Evolutionary conservation across 2,888 invertebrate genomes (phyloP), one percentile per base, ranked within the genome.

Genomic region (Thalpophila matura): DNA sequence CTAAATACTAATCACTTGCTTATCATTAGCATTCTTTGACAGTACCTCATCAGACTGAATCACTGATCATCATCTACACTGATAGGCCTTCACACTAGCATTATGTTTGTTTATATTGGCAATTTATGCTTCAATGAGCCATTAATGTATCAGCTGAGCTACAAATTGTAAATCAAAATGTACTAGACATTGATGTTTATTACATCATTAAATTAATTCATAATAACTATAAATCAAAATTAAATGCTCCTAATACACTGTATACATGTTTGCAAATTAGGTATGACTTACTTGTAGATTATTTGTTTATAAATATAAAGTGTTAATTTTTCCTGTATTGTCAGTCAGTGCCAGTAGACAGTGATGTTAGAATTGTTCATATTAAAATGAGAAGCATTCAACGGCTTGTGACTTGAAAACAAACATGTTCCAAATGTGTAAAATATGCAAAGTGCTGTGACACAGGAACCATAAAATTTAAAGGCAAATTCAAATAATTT

Each of bases 131-230:
- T 64, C 46, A 73, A 27, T 64, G 51, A 49, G 24, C 42, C 37
- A 67, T 67, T 69, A 45, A 74, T 66, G 72, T 68, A 67, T 62
- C 60, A 56, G 67, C 60, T 55, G 37, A 53, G 62, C 43, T 35
- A 56, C 59, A 63, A 68, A 67, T 60, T 64, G 54, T 79, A 71
- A 77, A 74, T 75, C 73, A 68, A 65, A 77, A 53, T 65, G 14
- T 59, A 61, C 59, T 60, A 20, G 33, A 37, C 12, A 49, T 61
- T 65, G 38, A 71, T 63, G 57, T 75, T 73, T 70, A 75, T 77
- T 70, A 61, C 56, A 66, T 70, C 65, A 62, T 73, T 70, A 61
- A 70, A 73, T 77, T 69, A 72, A 75, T 77, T 65, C 38, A 64
- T 61, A 62, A 59, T 59, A 47, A 57, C 63, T 64, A 61, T 76